Evolutionary conservation across 1,140 invertebrate species (phyloP), one percentile per base, ranked within the genome.

Genomic region (honey bee (Apis mellifera)): DNA sequence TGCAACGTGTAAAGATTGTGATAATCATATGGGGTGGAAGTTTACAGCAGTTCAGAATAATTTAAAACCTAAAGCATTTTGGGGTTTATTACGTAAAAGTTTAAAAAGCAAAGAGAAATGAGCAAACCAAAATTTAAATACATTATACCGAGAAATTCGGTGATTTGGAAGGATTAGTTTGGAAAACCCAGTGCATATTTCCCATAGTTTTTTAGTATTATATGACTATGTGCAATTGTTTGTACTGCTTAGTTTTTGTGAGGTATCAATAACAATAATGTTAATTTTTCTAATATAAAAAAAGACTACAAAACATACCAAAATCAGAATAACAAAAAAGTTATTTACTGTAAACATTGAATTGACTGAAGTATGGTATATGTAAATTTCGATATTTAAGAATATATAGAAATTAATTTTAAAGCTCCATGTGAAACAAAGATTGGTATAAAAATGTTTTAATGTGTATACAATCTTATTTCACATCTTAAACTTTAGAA

Each of bases 21-120:
- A 93, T 26, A 93, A 91, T 66, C 97, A 98, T 89, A 94, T 98
- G 78, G 97, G 97, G 1, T 98, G 97, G 97, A 95, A 95, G 87
- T 98, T 98, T 89, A 96, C 95, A 26, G 96, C 96, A 0, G 94
- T 93, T 0, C 91, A 95, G 19, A 94, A 93, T 64, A 93, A 95
- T 81, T 91, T 97, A 64, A 95, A 94, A 78, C 97, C 97, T 7
- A 93, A 94, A 65, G 94, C 94, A 75, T 98, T 98, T 90, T 98
- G 95, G 94, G 97, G 97, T 15, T 92, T 98, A 12, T 95, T 96
- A 5, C 82, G 92, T 32, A 86, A 74, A n/a, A 82, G 83, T 78
- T 84, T 92, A n/a, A 90, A 88, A 85, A 87, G 79, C 11, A 91
- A 84, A 73, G 55, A 60, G 1, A 69, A n/a, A 26, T 69, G 48